Evolutionary conservation across 2,113 vertebrate species (phyloP), one percentile per base, ranked within the genome.

Genomic region (Percina caprodes): DNA sequence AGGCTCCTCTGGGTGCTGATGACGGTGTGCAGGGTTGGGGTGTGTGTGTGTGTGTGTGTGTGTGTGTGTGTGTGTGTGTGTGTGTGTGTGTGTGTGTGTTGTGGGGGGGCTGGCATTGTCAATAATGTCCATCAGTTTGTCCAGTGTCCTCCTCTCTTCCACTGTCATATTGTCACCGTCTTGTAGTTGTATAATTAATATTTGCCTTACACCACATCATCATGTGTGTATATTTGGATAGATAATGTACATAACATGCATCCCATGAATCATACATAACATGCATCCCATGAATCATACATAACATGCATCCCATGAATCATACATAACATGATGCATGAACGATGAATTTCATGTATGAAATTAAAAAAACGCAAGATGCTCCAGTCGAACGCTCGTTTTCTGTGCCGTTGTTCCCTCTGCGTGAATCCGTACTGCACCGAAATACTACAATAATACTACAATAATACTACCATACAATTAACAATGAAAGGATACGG

Each of bases 221-320:
- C 14, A 2, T 46, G 62, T 52, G 62, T 77, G 39, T 46, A 19
- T 66, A 30, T 84, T 30, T 46, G 58, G 58, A 39, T 46, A 48
- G 69, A 49, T 18, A 3, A 30, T 30, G n/a, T n/a, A n/a, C n/a
- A n/a, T n/a, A n/a, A n/a, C n/a, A n/a, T n/a, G n/a, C n/a, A n/a
- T n/a, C n/a, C n/a, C n/a, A n/a, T n/a, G n/a, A n/a, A n/a, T n/a
- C n/a, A n/a, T n/a, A n/a, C n/a, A n/a, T n/a, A n/a, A n/a, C n/a
- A n/a, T n/a, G 58, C 71, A 61, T 60, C 72, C 13, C 62, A 73
- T 80, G 81, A 81, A 81, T 87, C 74, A 81, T n/a, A n/a, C n/a
- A n/a, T 9, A 55, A 78, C 10, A 12, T 63, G 58, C 71, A 61
- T 60, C 72, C 14, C 62, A 73, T 80, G 82, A 81, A 81, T 87